Evolutionary conservation across 23 tunicate species (phyloP).

Genomic region (Ascidia mentula): DNA sequence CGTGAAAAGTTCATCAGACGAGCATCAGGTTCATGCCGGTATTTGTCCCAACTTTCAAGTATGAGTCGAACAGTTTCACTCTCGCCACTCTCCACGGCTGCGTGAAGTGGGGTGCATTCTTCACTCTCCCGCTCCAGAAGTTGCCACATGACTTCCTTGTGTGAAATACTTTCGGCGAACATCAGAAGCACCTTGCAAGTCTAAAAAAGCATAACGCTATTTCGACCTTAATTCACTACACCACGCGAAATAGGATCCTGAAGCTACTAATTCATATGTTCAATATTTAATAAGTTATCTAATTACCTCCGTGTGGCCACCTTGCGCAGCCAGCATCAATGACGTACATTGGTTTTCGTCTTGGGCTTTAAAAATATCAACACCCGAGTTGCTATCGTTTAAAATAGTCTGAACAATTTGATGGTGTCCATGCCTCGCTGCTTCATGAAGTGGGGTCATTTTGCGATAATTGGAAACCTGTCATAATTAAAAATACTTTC

Average conservation of each 20-base stretch:
- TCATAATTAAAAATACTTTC: not conserved
- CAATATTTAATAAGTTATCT: no score
- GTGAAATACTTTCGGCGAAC: not conserved
- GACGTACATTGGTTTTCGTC: constrained; percentile 14
- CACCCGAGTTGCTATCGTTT: not conserved
- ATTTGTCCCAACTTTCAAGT: no score
- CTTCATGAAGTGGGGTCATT: constrained; percentile 21
- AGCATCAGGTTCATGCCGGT: no score
- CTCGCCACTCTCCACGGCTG: constrained; percentile 7
- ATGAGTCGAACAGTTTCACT: not conserved
- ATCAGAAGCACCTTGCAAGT: not conserved
- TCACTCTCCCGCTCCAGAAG: not conserved
- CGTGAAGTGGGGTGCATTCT: not conserved
- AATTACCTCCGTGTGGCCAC: constrained; percentile 30
- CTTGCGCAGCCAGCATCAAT: constrained; percentile 29
- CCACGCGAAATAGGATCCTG: no score
- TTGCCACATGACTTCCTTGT: not conserved
- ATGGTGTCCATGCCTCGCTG: constrained; percentile 17
- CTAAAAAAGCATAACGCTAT: no score
- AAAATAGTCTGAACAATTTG: not conserved
- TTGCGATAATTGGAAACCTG: not conserved
- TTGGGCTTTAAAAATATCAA: not conserved
- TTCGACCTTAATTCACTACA: no score
- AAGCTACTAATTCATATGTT: no score
- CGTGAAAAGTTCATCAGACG: no score